These are phyloP conservation scores for Drepanosiphum platanoidis DNA, from an alignment of 2,888 invertebrate species.

Conservation along the genomic window DNA sequence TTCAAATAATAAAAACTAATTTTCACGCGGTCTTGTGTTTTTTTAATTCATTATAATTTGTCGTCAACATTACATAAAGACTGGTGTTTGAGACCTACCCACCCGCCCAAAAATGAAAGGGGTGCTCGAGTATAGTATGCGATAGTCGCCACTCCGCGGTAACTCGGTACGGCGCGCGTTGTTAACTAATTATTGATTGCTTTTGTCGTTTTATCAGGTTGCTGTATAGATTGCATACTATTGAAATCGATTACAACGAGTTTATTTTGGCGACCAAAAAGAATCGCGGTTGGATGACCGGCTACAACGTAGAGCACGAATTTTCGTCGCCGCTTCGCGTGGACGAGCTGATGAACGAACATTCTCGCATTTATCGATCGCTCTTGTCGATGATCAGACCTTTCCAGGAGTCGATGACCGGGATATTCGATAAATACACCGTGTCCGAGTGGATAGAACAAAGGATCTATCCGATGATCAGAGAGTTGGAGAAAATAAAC, in stretches of 20 bases:
- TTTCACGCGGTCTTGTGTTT: too few relatives aligned
- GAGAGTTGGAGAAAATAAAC: conserved; percentile 71
- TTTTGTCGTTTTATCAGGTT: conserved; percentile 67
- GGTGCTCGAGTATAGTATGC: too few relatives aligned
- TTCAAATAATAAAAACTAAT: too few relatives aligned
- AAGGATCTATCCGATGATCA: conserved; percentile 71
- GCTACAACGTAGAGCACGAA: conserved; percentile 76
- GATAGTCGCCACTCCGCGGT: too few relatives aligned
- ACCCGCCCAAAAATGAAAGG: too few relatives aligned
- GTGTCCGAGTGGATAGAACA: conserved; percentile 77
- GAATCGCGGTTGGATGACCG: conserved; percentile 73
- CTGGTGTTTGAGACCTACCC: too few relatives aligned
- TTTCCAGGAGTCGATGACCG: conserved; percentile 71
- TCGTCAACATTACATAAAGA: too few relatives aligned
- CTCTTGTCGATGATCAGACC: conserved; percentile 70
- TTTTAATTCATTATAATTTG: too few relatives aligned
- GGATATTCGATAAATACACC: conserved; percentile 73
- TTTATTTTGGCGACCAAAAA: conserved; percentile 62
- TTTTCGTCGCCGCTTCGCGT: conserved; percentile 76
- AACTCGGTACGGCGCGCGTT: too few relatives aligned
- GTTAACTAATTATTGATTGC: not conserved
- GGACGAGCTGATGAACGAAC: conserved; percentile 72
- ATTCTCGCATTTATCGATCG: conserved; percentile 72
- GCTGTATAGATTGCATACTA: conserved; percentile 68
- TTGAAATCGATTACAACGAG: conserved; percentile 67